These are phyloP conservation scores for Thinocorus orbignyianus DNA, from an alignment of 2,113 vertebrate species.

Conservation along the genomic window DNA sequence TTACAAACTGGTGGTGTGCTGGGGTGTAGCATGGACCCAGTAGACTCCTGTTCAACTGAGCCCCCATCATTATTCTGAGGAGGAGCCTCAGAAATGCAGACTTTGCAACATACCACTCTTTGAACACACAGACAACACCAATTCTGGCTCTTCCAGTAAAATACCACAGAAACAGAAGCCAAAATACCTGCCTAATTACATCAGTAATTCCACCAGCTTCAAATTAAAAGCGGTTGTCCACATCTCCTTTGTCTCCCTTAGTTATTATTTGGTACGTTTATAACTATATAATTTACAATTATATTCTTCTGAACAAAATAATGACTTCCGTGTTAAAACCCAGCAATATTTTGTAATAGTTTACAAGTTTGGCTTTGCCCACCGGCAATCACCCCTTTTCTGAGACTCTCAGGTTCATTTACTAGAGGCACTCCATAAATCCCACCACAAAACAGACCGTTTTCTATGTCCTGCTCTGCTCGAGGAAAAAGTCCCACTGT, in stretches of 20 bases:
- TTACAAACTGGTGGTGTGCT: background rate
- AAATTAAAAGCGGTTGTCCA: background rate
- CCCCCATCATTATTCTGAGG: background rate
- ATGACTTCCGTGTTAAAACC: background rate
- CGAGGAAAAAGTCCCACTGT: background rate
- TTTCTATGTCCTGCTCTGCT: background rate
- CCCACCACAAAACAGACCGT: background rate
- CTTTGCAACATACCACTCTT: background rate
- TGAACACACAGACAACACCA: background rate
- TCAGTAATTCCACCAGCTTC: background rate
- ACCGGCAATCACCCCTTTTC: background rate
- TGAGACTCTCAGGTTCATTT: background rate
- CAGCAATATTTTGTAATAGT: background rate
- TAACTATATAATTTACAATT: background rate
- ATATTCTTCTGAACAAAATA: background rate
- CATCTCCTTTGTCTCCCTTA: rapidly evolving
- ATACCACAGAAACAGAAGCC: background rate
- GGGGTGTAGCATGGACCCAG: background rate
- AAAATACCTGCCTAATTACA: background rate
- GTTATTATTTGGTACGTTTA: background rate
- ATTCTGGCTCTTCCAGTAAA: background rate
- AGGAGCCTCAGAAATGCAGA: background rate
- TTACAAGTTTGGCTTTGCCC: background rate
- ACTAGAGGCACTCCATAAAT: background rate
- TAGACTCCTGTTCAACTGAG: background rate